phyloP scores from a whole-genome alignment of 2,797 vertebrate genomes.

The Clamator glandarius region DNA sequence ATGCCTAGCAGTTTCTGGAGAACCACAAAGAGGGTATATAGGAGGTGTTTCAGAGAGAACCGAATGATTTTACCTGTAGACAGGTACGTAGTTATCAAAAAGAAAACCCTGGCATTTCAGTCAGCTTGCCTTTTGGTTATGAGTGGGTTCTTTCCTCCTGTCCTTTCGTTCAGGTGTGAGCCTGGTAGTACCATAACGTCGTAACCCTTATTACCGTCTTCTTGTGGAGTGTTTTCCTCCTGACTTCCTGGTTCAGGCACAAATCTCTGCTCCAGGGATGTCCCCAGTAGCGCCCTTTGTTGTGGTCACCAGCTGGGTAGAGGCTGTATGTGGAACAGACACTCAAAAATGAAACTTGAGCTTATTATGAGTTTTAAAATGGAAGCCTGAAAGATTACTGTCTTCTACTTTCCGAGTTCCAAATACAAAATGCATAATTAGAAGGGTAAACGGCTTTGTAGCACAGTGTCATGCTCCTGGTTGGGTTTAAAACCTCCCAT shows the following conservation, averaged over 20 bases:
- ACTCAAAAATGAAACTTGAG: not conserved
- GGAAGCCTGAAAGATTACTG: slow-evolving; percentile 16
- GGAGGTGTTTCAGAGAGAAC: not conserved
- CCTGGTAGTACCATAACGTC: not conserved
- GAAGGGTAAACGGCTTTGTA: not conserved
- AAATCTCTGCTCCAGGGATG: not conserved
- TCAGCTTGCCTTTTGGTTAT: not conserved
- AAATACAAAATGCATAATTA: not conserved
- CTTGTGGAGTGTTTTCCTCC: not conserved
- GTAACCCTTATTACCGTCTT: not conserved
- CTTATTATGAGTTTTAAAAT: not conserved
- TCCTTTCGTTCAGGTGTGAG: not conserved
- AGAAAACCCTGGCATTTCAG: not conserved
- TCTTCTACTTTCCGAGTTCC: not conserved
- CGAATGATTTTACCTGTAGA: not conserved
- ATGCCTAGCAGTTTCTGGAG: not conserved
- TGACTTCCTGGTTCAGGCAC: not conserved
- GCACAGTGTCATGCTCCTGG: not conserved
- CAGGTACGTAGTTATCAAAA: not conserved
- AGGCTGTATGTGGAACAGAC: not conserved
- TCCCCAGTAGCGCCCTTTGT: not conserved
- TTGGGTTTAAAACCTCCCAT: not conserved
- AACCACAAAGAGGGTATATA: not conserved
- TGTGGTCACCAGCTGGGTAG: not conserved
- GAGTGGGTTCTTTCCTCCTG: not conserved